Evolutionary conservation across 2,888 invertebrate species (phyloP).

Genomic region (Dasypolia templi): DNA sequence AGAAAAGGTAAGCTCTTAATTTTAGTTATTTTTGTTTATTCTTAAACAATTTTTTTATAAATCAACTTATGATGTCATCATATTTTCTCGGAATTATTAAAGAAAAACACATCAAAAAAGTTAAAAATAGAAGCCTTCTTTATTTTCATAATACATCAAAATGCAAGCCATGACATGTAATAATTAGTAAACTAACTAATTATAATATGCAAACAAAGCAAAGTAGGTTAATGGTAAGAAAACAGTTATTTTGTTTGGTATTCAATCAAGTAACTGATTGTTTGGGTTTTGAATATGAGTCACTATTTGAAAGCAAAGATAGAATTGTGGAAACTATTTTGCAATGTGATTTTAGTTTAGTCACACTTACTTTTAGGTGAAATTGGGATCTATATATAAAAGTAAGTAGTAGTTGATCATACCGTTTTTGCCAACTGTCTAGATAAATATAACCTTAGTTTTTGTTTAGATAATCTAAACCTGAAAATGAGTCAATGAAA

Average conservation of each 20-base stretch:
- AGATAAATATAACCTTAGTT: neutral
- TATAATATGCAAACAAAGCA: constrained; percentile 36
- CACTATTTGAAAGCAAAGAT: constrained; percentile 14
- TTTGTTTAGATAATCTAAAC: neutral
- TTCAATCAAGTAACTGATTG: constrained; percentile 31
- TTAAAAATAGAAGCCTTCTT: neutral
- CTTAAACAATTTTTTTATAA: neutral
- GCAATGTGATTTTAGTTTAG: neutral
- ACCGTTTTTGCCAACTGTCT: neutral
- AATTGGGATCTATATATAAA: neutral
- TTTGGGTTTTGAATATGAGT: constrained; percentile 20
- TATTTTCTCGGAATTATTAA: neutral
- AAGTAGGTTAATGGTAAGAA: constrained; percentile 64
- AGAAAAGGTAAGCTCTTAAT: constrained; percentile 12
- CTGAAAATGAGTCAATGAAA: neutral
- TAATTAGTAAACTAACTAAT: constrained; percentile 52
- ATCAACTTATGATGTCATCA: neutral
- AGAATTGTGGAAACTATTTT: constrained; percentile 8
- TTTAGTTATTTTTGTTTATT: neutral
- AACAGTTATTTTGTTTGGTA: constrained; percentile 56
- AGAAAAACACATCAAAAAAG: neutral
- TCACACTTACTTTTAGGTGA: too few species aligned
- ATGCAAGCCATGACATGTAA: constrained; percentile 8
- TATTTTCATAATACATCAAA: neutral
- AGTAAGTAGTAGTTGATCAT: too few species aligned